Evolutionary conservation across 2,888 invertebrate genomes (phyloP), one percentile per base, ranked within the genome.

Genomic region (Mythimna vitellina): DNA sequence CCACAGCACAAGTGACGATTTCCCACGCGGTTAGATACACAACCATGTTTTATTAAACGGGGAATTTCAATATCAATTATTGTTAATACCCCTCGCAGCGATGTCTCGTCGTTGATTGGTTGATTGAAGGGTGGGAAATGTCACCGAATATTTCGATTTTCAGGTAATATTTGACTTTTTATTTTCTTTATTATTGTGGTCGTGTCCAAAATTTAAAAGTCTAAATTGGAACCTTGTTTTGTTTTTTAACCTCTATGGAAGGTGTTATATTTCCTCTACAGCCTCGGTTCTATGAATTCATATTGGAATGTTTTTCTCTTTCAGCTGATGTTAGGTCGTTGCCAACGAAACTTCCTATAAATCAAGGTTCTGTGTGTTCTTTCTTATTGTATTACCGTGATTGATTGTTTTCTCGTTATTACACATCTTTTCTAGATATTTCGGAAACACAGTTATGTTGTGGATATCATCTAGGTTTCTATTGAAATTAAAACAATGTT

Each of bases 11-110:
- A 42, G 32, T 78, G 63, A 1, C 20, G 14, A 51, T 49, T n/a
- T 73, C 53, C 65, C 79, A 64, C 35, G 20, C 14, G 35, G 29
- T 38, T 22, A 22, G 9, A 32, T n/a, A 22, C 49, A 22, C 9
- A 49, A 35, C 29, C 53, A 51, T 9, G 68, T 46, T 29, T 42
- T 54, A 57, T 54, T 78, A 78, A 64, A n/a, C n/a, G 63, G 29
- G 32, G 29, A 49, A 63, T 65, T 51, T 51, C 62, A 22, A 46
- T 49, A 42, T 65, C 38, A 68, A 65, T 65, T 60, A 65, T 65
- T 60, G 29, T 51, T 66, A 46, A 9, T 51, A 51, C 4, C 53
- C n/a, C 32, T n/a, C 29, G 22, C 29, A 49, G 38, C 46, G 3
- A 42, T 73, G 17, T 9, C 10, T 10, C 32, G 46, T 25, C 54